Conservation (phyloP, 2,113 vertebrate genomes). For the Seriola dumerili region DNA sequence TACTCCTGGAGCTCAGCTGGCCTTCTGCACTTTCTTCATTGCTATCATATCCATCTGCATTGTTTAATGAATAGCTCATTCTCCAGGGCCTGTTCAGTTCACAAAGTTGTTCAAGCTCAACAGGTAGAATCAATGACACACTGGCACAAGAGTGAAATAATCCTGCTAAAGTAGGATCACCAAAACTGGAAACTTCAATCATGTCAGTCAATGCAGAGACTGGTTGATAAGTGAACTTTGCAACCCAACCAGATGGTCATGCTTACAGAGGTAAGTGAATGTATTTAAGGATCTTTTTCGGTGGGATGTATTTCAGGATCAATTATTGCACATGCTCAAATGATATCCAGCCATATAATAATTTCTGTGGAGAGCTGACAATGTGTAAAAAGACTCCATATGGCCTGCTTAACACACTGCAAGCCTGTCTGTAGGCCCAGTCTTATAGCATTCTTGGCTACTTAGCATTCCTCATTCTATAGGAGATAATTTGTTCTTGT, state of each 20-base stretch:
- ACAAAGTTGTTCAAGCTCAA: slow-evolving; percentile 62
- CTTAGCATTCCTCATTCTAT: neutral
- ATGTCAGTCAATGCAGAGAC: slow-evolving; percentile 57
- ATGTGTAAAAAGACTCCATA: slow-evolving; percentile 55
- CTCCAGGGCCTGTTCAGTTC: neutral
- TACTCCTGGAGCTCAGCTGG: slow-evolving; percentile 32
- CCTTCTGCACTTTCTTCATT: slow-evolving; percentile 40
- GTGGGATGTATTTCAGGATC: slow-evolving; percentile 1
- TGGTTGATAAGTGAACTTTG: slow-evolving; percentile 64
- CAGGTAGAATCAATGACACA: slow-evolving; percentile 68
- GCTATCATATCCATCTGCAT: slow-evolving; percentile 34
- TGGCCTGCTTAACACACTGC: slow-evolving; percentile 56
- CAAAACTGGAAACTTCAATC: slow-evolving; percentile 59
- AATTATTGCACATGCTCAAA: slow-evolving; percentile 19
- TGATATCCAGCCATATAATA: slow-evolving; percentile 35
- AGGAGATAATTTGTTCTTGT: neutral
- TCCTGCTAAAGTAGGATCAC: slow-evolving; percentile 23
- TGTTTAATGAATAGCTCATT: slow-evolving; percentile 26
- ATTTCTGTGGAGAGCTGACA: slow-evolving; percentile 29
- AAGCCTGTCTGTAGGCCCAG: slow-evolving; percentile 48
- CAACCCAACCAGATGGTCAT: slow-evolving; percentile 71
- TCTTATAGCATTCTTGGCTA: slow-evolving; percentile 7
- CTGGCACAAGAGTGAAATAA: slow-evolving; percentile 29
- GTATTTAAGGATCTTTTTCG: slow-evolving; percentile 16
- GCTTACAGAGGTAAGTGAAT: slow-evolving; percentile 53